These are phyloP conservation scores for Andricus curvator DNA, from an alignment of 2,888 invertebrate genomes.

Conservation along the genomic window DNA sequence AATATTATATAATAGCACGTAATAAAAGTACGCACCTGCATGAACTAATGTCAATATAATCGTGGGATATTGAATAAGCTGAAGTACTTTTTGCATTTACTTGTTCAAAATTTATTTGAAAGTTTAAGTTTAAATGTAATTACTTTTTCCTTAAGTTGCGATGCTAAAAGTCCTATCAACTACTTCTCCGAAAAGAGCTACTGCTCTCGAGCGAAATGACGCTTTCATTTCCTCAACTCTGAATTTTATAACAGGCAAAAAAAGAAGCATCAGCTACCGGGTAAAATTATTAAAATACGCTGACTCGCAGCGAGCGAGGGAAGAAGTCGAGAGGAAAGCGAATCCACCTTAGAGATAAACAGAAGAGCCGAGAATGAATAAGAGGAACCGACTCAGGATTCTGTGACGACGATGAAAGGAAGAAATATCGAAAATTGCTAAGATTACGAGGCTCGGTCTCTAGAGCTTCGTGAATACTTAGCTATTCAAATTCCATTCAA, in stretches of 20 bases:
- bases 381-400: background rate
- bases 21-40: too few species aligned
- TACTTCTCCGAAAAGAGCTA: constrained; percentile 1
- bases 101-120: background rate
- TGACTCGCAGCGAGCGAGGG: constrained; percentile 2
- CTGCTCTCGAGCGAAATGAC: constrained; percentile 4
- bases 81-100: too few species aligned
- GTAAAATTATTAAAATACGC: constrained; percentile 38
- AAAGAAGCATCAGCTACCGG: constrained; percentile 35
- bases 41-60: too few species aligned
- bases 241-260: constrained; percentile 23
- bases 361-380: constrained; percentile 29
- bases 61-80: too few species aligned
- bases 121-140: background rate
- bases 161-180: background rate
- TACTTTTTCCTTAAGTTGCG: background rate
- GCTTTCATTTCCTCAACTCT: constrained; percentile 29
- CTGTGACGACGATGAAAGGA: constrained; percentile 10
- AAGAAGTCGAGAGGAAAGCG: background rate
- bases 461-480: background rate
- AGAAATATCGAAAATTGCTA: constrained; percentile 25
- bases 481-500: constrained; percentile 13
- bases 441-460: background rate
- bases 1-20: too few species aligned
- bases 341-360: constrained; percentile 28